Percentiles rank a stretch among this genome's conserved stretches.
Evolutionary conservation across 92 coral and sea anemone species (phyloP).

Genomic region (Phenganax stokvisi): DNA sequence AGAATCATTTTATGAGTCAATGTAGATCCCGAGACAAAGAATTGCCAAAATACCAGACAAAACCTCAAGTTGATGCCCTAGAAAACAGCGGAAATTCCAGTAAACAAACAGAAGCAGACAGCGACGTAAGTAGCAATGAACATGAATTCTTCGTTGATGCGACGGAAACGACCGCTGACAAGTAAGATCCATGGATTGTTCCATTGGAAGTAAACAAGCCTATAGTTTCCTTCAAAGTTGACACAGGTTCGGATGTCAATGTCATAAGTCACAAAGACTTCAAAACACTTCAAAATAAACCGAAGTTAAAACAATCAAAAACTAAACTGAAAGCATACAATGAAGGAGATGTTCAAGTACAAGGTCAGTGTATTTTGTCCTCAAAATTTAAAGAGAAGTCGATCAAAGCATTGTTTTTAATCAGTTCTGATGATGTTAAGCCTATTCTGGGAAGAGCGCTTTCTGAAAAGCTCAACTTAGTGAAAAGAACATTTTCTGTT

Average conservation of each 20-base stretch:
- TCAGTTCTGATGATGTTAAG: not conserved
- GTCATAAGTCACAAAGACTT: too few species aligned
- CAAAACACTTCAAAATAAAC: too few species aligned
- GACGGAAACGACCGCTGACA: not conserved
- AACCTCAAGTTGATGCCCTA: not conserved
- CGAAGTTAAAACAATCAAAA: too few species aligned
- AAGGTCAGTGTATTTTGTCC: not conserved
- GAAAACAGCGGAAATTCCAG: not conserved
- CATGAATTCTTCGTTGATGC: not conserved
- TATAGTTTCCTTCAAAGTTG: too few species aligned
- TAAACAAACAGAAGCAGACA: not conserved
- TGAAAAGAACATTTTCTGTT: slow-evolving; percentile 6
- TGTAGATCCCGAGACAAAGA: not conserved
- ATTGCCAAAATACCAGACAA: not conserved
- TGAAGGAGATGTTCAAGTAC: too few species aligned
- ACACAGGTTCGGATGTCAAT: too few species aligned
- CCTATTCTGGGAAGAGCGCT: slow-evolving; percentile 2
- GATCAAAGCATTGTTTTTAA: not conserved
- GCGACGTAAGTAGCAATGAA: not conserved
- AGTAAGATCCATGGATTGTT: not conserved
- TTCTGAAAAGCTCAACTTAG: slow-evolving; percentile 9
- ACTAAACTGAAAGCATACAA: too few species aligned
- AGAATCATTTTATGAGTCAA: not conserved
- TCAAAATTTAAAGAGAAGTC: not conserved
- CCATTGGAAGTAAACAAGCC: too few species aligned